Base-by-base conservation (phyloP, 2,888 invertebrate genomes). In the Aquatica leii region DNA sequence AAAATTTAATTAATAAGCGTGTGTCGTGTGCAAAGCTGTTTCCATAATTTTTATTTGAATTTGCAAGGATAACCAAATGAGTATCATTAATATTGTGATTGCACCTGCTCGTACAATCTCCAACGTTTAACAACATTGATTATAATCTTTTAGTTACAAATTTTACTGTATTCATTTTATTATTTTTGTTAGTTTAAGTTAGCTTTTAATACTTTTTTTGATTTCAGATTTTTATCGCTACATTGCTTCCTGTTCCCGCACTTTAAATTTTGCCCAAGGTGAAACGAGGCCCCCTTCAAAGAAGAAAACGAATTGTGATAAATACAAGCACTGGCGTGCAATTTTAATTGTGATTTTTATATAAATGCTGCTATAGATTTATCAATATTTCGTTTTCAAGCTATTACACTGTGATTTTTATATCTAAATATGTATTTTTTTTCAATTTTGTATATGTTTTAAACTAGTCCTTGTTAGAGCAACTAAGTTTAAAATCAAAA, bases 181-280 rank as follows among this genome's bases (percentile, higher is more conserved):
- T n/a, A n/a, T n/a, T n/a, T n/a, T n/a, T n/a, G n/a, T n/a, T n/a
- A n/a, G n/a, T n/a, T n/a, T n/a, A n/a, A n/a, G n/a, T n/a, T n/a
- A n/a, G n/a, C n/a, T n/a, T n/a, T n/a, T n/a, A n/a, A n/a, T n/a
- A n/a, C n/a, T n/a, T 69, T 71, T 71, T 69, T 79, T 82, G 83
- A 80, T 87, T 88, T 56, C 88, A 92, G 93, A 82, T 94, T 95
- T 83, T 87, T 92, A 76, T 95, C 95, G 66, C 86, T 95, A 72
- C 95, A 95, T 82, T 95, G 95, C 83, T 91, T 90, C 81, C 86
- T 95, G 71, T 95, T 93, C 82, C 94, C 95, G 54, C 88, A 92
- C 81, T 90, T 90, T 80, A 88, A 89, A 77, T 91, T 91, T 82
- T 95, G 95, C 79, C 92, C 92, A 69, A 87, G 87, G 84, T 87